Evolutionary conservation across 30 jellyfish, hydroid and myxozoan genomes (phyloP), one percentile per base, ranked within the genome.

Genomic region (Morbakka virulenta): DNA sequence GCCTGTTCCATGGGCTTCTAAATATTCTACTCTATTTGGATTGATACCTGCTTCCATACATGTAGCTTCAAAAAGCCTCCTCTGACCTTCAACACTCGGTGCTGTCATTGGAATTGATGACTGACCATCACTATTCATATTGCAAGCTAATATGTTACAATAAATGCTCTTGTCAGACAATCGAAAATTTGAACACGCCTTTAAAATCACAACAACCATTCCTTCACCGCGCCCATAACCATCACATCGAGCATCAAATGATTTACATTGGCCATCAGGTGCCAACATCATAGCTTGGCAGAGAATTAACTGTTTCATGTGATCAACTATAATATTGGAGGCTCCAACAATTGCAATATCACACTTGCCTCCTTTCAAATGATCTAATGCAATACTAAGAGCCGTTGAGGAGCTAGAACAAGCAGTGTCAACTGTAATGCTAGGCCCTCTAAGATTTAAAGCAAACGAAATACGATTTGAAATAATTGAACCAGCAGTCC

Each of bases 221-320:
- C 76, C 90, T 53, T 79, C 90, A 49, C 90, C 90, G 27, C 90
- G 72, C 34, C 90, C 90, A 28, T 79, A 79, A 11, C 90, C 90
- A 68, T 79, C 90, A 3, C 81, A 78, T n/a, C 82, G 49, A 62
- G 66, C 90, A 50, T 79, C 90, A 53, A 79, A 79, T 25, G 64
- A 61, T 34, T 79, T 79, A 63, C 90, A 35, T 67, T 79, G 50
- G 0, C 90, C 90, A 28, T 79, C 90, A 25, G 90, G 12, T 1
- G 90, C 82, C 50, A 79, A 49, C 90, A 79, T 79, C 66, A 31
- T 68, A 17, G 83, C 90, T 50, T 57, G 35, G 64, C 90, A 79
- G 0, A 79, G 51, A 2, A 69, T 22, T 13, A 61, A 68, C 50
- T 79, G 90, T 14, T 66, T 79, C 36, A 36, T 3, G 20, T 78